Percentiles rank a stretch among this genome's conserved stretches.
phyloP scores from a whole-genome alignment of 37 sponge, comb jelly and placozoan genomes.

The Spongia lamella region DNA sequence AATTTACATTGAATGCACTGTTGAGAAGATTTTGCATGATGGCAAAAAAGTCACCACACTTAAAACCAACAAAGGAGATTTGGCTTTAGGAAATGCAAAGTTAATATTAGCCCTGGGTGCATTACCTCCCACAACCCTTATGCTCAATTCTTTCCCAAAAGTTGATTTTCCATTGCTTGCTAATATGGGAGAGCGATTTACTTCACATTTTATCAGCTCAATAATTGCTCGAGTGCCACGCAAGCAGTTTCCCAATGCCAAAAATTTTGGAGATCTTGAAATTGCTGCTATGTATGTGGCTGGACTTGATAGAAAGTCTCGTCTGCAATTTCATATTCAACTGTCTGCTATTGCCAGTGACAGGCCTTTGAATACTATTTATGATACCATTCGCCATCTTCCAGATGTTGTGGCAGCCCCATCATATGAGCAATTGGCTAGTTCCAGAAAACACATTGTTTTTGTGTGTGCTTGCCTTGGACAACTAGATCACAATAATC shows the following conservation, averaged over 20 bases:
- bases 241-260: not conserved
- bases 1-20: not conserved
- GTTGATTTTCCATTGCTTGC: not conserved
- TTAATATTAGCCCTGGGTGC: constrained; percentile 12
- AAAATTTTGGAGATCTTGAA: constrained; percentile 10
- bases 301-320: constrained; percentile 4
- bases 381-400: not conserved
- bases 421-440: not conserved
- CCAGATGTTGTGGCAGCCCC: constrained; percentile 33
- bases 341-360: constrained; percentile 21
- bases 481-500: constrained; percentile 34
- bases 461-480: constrained; percentile 44
- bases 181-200: not conserved
- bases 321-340: constrained; percentile 49
- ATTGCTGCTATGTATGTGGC: constrained; percentile 52
- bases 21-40: constrained; percentile 24
- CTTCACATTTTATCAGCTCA: not conserved
- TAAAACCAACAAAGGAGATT: not conserved
- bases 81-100: constrained; percentile 1
- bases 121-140: constrained; percentile 13
- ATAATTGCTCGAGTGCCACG: not conserved
- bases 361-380: constrained; percentile 13
- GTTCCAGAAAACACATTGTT: constrained; percentile 19
- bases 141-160: constrained; percentile 9
- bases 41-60: constrained; percentile 17